phyloP scores from a whole-genome alignment of 2,113 vertebrate species.

The Orcinus orca region DNA sequence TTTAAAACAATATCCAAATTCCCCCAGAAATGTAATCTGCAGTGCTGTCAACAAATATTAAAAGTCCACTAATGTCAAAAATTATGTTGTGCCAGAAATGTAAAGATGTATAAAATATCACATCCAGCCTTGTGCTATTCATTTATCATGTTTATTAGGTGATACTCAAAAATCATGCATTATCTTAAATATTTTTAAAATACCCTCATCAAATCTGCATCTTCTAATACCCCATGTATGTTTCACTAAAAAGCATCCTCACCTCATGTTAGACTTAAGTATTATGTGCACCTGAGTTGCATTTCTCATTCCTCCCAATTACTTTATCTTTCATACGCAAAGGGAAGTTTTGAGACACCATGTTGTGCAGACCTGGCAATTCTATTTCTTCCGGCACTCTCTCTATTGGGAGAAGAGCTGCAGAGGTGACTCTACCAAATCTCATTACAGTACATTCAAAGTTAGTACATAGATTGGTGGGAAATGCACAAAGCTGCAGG shows the following conservation, averaged over 20 bases:
- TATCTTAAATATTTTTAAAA: background rate
- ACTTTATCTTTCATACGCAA: background rate
- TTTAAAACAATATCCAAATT: background rate
- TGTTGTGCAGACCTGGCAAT: background rate
- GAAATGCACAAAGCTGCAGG: background rate
- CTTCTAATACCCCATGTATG: background rate
- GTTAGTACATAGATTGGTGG: background rate
- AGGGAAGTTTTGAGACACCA: background rate
- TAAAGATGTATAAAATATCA: background rate
- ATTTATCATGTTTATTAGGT: background rate
- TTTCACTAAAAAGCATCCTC: background rate
- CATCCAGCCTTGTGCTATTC: background rate
- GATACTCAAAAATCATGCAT: background rate
- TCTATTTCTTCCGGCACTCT: background rate
- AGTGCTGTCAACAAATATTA: background rate
- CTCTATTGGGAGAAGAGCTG: background rate
- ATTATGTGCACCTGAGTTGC: background rate
- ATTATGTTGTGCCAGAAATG: background rate
- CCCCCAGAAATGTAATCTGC: background rate
- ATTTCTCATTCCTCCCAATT: background rate
- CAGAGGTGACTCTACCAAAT: background rate
- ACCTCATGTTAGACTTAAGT: background rate
- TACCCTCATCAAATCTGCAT: background rate
- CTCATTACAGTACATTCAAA: constrained; percentile 21
- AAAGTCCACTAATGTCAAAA: background rate